Evolutionary conservation across 2,797 vertebrate genomes (phyloP), one percentile per base, ranked within the genome.

Genomic region (Hylomyscus alleni): DNA sequence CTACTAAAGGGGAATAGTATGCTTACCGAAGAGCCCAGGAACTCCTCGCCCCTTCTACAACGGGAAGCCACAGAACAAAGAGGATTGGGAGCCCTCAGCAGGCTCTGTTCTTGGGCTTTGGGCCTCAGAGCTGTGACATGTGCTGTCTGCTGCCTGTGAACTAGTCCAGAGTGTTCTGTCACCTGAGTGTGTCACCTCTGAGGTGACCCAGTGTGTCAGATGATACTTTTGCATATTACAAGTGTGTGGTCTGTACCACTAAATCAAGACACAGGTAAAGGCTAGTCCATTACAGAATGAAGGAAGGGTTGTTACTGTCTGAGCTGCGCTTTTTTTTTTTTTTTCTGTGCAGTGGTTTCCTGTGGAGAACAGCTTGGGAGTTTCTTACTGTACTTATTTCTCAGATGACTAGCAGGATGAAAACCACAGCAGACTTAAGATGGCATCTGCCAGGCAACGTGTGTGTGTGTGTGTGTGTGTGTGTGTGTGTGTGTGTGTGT

Each of bases 351-450:
- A 60, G 37, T n/a, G 24, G 52, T 54, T 72, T 89, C 86, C 69
- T 89, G 67, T 58, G 52, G 86, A 52, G 72, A 75, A 13, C 13
- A 11, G 37, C 69, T 19, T 87, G 67, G 47, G 67, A 50, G 29
- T n/a, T 52, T 69, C 62, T 50, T 31, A 69, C 12, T 87, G 65
- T 22, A 62, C 73, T 87, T 69, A 67, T 86, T 85, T 95, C 89
- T 58, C 56, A 91, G 44, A 50, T 76, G 75, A 60, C 52, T 65
- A 40, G 15, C 54, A 67, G 17, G 58, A 19, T 80, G 60, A 77
- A 92, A 94, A 91, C 47, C 50, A 60, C 19, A 83, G 22, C 34
- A 62, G 52, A 22, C 31, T 83, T 67, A 72, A 29, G 14, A 52
- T 52, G 29, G 29, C 11, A 76, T 0, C 6, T 54, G 19, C 26